Conservation (phyloP, 1,140 invertebrate species). For the Drosophila melanogaster region Release_6_plus_ISO1_MT NT_033779.5:17263501-17264000, state of each 20-base stretch:
- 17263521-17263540: constrained; percentile 52
- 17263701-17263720: constrained; percentile 80
- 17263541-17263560: constrained; percentile 53
- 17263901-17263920: too few relatives aligned
- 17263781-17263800: constrained; percentile 5
- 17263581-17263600: constrained; percentile 74
- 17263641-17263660: constrained; percentile 62
- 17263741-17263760: constrained; percentile 9
- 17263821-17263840: constrained; percentile 41
- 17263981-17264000: too few relatives aligned
- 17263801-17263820: constrained; percentile 45
- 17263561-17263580: constrained; percentile 64
- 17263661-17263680: constrained; percentile 49
- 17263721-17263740: constrained; percentile 39
- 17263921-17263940: too few relatives aligned
- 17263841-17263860: constrained; percentile 12
- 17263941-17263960: too few relatives aligned
- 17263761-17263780: constrained; percentile 6
- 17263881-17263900: not conserved
- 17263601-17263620: constrained; percentile 13
- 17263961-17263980: too few relatives aligned
- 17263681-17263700: constrained; percentile 21
- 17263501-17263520: constrained; percentile 77
- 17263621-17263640: constrained; percentile 69
- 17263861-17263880: not conserved